These are phyloP conservation scores for Calameuta filiformis DNA, from an alignment of 2,888 invertebrate genomes.

Conservation along the genomic window DNA sequence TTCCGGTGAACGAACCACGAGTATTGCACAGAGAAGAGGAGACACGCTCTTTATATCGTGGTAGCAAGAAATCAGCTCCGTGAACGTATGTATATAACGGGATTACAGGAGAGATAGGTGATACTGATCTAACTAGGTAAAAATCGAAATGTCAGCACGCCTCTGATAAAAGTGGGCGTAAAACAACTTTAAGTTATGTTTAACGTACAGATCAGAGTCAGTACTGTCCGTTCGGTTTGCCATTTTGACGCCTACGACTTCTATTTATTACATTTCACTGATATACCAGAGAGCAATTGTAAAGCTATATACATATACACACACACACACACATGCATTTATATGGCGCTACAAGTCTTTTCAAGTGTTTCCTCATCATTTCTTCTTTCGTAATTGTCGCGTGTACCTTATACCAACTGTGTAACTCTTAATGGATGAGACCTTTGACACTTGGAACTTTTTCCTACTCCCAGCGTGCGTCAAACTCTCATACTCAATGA, in stretches of 20 bases:
- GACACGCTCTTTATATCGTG: background rate
- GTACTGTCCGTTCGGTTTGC: background rate
- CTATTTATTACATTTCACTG: constrained; percentile 15
- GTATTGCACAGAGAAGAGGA: background rate
- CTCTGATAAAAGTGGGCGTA: background rate
- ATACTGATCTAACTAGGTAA: background rate
- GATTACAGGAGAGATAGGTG: background rate
- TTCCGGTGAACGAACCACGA: background rate
- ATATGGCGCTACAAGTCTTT: background rate
- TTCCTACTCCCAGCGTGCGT: background rate
- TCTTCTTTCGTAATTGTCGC: constrained; percentile 9
- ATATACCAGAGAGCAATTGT: background rate
- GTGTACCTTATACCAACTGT: background rate
- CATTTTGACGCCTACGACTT: constrained; percentile 7
- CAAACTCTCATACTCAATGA: background rate
- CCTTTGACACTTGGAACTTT: background rate
- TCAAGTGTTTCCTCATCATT: constrained; percentile 3
- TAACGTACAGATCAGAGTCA: background rate
- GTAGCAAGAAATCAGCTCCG: background rate
- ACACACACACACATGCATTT: background rate
- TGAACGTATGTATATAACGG: background rate
- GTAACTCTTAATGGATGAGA: background rate
- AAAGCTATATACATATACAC: background rate
- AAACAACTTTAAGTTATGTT: background rate
- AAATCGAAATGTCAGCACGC: background rate